phyloP scores from a whole-genome alignment of 2,888 invertebrate species.

The Sclerodermus sp. region DNA sequence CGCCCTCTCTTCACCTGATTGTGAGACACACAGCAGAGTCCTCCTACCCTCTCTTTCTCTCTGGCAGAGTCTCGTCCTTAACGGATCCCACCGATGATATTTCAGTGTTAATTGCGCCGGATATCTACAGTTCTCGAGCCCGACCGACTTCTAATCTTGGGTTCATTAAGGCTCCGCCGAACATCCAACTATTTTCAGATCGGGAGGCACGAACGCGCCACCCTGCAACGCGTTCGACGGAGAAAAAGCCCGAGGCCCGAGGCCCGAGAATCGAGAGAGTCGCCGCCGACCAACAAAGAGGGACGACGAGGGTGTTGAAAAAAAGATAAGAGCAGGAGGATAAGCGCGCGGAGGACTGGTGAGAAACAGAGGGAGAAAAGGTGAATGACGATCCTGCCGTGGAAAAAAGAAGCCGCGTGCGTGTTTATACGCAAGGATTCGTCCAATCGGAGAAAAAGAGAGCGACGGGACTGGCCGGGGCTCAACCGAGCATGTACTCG shows the following conservation, averaged over 20 bases:
- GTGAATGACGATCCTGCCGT: too few species aligned
- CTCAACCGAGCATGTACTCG: too few species aligned
- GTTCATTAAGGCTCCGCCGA: conserved; percentile 46
- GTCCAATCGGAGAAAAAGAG: conserved; percentile 7
- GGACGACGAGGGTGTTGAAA: conserved; percentile 4
- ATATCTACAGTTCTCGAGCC: conserved; percentile 43
- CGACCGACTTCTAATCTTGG: conserved; percentile 48
- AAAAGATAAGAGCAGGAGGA: conserved; percentile 10
- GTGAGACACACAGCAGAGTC: too few species aligned
- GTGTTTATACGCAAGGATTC: too few species aligned
- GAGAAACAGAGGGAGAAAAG: conserved; percentile 7
- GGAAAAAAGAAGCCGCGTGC: too few species aligned
- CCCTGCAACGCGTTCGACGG: neutral
- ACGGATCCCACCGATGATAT: conserved; percentile 47
- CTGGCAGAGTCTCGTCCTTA: too few species aligned
- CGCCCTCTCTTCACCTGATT: too few species aligned
- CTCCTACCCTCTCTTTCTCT: too few species aligned
- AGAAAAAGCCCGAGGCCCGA: neutral
- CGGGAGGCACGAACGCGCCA: conserved; percentile 7
- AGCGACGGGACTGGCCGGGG: conserved; percentile 2
- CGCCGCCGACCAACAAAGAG: neutral
- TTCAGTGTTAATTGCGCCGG: conserved; percentile 53
- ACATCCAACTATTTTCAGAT: conserved; percentile 42
- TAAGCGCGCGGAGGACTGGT: conserved; percentile 7
- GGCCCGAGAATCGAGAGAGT: too few species aligned